Evolutionary conservation across 2,797 vertebrate genomes (phyloP), one percentile per base, ranked within the genome.

Genomic region (Enteromius anoplus): DNA sequence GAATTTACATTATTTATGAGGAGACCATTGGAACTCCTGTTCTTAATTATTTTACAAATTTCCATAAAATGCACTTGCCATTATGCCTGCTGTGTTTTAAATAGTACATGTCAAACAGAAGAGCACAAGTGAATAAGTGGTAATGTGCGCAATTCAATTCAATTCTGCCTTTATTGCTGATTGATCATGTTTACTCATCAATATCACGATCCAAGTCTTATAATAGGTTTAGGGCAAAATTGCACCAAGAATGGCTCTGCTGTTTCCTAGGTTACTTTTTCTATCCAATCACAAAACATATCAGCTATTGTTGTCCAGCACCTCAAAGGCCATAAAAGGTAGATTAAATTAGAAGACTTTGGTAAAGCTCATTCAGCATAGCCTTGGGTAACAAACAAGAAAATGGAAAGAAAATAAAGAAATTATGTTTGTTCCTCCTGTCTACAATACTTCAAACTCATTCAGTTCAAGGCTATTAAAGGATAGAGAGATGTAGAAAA

Each of bases 1-100:
- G 69, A 91, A 93, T 93, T 91, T 94, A 90, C 94, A 95, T 95
- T 95, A 95, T 95, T 94, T 94, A 95, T 95, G 92, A 94, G 93
- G 86, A 87, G 90, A 90, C 91, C 91, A 91, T 91, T 93, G 90
- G 92, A 93, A 94, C 88, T 58, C 87, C 89, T 91, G 89, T 91
- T 87, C 87, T 91, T 93, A 93, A 94, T 93, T 95, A 93, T 92
- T 90, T 92, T 90, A 75, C 80, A 90, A 88, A 93, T 93, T 92
- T 94, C 91, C 91, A 92, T 92, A 89, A 87, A 90, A 86, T 78
- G 83, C 86, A 85, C 11, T 62, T 23, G 49, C 42, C 82, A 51
- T 86, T 86, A 71, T 19, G 37, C 78, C 86, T 82, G 78, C 87
- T 85, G 86, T 81, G 40, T 73, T 88, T 86, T 71, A 83, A 80